Base-by-base conservation (phyloP, 2,797 vertebrate species). In the Typhlichthys eigenmanni region DNA sequence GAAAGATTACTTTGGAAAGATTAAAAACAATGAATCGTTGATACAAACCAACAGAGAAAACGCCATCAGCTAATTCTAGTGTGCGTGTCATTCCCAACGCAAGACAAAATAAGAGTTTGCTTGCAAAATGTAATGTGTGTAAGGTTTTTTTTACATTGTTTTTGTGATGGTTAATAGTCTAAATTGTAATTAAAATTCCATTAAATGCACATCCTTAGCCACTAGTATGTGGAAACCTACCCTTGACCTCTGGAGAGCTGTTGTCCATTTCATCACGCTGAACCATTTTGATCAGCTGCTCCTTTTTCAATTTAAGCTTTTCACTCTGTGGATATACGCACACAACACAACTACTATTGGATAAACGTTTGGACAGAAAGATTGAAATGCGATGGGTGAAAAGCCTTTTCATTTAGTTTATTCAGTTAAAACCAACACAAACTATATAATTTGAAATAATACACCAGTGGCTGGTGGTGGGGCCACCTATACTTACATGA, bases 221-320 rank as follows among this genome's bases (percentile, higher is more conserved):
- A 11, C 0, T n/a, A 13, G 14, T 38, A 7, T 16, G 19, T 1
- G 13, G n/a, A n/a, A 72, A 88, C 92, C 74, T 76, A 95, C 98
- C 91, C 82, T 78, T 84, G 60, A 97, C 95, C 80, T 98, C 96
- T 24, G 85, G 82, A 48, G 96, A 97, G 57, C 68, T 91, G 47
- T 65, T 88, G 80, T 99, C 96, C 0, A 34, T 80, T 72, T 96
- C 90, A 62, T 92, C 89, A 80, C 84, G 92, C 65, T 88, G 91
- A 53, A 98, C 93, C 84, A 95, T 96, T 32, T 91, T 90, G 75
- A 96, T 91, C 68, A 98, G 77, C 64, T 95, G 93, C 74, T 96
- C 90, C 16, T 14, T 90, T 89, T 98, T 98, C 61, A 98, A 24
- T 68, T 86, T 87, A 19, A 97, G 62, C 83, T 94, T 98, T 57